Conservation (phyloP, 2,113 vertebrate species). For the Azemiops feae region DNA sequence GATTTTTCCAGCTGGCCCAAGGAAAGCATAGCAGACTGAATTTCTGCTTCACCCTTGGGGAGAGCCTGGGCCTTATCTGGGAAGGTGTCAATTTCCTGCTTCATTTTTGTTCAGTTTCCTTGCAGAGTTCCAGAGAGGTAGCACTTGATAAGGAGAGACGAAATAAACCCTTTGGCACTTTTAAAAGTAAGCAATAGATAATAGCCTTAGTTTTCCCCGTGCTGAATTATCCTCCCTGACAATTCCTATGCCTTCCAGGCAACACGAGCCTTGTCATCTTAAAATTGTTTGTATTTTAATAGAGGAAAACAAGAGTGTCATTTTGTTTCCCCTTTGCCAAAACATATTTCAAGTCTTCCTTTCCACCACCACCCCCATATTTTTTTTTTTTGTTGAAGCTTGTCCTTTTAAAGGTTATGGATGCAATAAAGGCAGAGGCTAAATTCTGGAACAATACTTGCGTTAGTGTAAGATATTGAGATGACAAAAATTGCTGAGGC, state of each 20-base stretch:
- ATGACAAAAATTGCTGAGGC: not conserved
- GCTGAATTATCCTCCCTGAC: not conserved
- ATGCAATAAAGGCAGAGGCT: not conserved
- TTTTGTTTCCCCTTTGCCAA: not conserved
- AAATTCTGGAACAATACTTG: not conserved
- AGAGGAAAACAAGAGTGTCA: too few species aligned
- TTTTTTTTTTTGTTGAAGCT: not conserved
- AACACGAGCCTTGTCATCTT: not conserved
- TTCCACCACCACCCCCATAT: rapidly evolving
- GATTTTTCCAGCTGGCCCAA: not conserved
- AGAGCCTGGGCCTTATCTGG: not conserved
- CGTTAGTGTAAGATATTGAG: not conserved
- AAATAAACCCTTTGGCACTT: not conserved
- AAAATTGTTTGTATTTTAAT: not conserved
- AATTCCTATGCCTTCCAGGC: not conserved
- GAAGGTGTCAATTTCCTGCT: not conserved
- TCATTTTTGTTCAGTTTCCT: constrained; percentile 3
- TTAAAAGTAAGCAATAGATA: not conserved
- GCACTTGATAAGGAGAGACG: not conserved
- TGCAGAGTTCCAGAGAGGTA: not conserved
- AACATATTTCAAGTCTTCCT: not conserved
- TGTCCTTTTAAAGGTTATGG: not conserved
- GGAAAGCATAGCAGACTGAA: not conserved
- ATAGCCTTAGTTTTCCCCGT: not conserved
- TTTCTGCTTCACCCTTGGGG: not conserved